Evolutionary conservation across 2,113 vertebrate species (phyloP), one percentile per base, ranked within the genome.

Genomic region (Carlito syrichta): DNA sequence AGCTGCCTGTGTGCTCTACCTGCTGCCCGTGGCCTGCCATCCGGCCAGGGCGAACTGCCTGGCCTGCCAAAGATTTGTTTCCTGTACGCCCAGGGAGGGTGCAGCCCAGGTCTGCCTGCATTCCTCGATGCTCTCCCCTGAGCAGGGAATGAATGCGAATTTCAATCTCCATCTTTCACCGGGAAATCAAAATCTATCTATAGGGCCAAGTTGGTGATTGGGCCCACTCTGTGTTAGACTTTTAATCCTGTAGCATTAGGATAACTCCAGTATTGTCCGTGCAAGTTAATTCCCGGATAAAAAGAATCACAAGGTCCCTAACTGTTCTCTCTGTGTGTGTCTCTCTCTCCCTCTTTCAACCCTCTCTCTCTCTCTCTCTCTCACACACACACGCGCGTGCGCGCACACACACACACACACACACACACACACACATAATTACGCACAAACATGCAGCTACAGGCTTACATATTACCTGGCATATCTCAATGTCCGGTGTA

Each of bases 1-100:
- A 99, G 99, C 99, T 98, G 99, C 98, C 98, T 97, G 97, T 86
- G 97, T 92, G 98, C 97, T 98, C 76, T 98, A 98, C 98, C 97
- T 98, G 98, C 97, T 97, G 97, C 98, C 98, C 98, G 97, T 98
- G 96, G 98, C 97, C 98, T 97, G 98, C 97, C 17, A 45, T 98
- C 89, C 88, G 86, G 94, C 92, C 97, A 98, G 93, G 94, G 79
- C 94, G 92, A 98, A 97, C 92, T 97, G 92, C 94, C 96, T 89
- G 98, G 96, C 97, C 98, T 98, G 90, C 95, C 97, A 97, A 88
- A 83, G 94, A 85, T 48, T 54, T 38, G 92, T 20, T 20, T 69
- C 35, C 66, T 3, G 35, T 2, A 16, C 35, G 35, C 35, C 8
- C 14, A 66, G 62, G 62, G 32, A 66, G 62, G 40, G 40, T 45